phyloP scores from a whole-genome alignment of 2,797 vertebrate species.

The Anguilla anguilla region DNA sequence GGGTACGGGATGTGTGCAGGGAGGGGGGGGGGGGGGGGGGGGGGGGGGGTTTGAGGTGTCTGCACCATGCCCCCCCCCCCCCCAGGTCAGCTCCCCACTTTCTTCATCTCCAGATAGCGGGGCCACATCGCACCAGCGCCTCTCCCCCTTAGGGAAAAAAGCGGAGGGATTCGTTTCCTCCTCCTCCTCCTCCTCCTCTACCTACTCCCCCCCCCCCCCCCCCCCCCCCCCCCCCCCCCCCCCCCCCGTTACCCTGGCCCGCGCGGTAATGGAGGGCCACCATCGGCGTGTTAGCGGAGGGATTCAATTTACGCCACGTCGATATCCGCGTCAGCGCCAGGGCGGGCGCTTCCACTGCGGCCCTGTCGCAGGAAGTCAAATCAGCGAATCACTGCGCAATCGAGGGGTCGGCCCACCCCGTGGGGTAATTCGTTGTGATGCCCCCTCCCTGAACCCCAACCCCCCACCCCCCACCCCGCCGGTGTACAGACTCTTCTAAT shows the following conservation, averaged over 20 bases:
- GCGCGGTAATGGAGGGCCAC: not conserved
- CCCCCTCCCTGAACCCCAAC: not conserved
- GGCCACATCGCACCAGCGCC: not conserved
- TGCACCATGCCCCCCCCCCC: conserved; percentile 7
- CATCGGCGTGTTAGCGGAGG: not conserved
- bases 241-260: not conserved
- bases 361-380: not conserved
- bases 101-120: conserved; percentile 14
- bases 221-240: too few relatives aligned
- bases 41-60: not conserved
- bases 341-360: not conserved
- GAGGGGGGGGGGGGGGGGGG: conserved; percentile 3
- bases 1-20: conserved; percentile 30
- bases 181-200: not conserved
- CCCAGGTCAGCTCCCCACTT: conserved; percentile 12
- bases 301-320: not conserved
- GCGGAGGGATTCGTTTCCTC: not conserved
- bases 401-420: not conserved
- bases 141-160: not conserved
- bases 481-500: not conserved
- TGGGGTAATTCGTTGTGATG: not conserved
- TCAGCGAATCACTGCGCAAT: not conserved
- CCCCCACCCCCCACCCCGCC: not conserved
- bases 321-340: not conserved
- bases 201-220: too few relatives aligned